phyloP scores from a whole-genome alignment of 2,113 vertebrate species.

The Electrona antarctica region DNA sequence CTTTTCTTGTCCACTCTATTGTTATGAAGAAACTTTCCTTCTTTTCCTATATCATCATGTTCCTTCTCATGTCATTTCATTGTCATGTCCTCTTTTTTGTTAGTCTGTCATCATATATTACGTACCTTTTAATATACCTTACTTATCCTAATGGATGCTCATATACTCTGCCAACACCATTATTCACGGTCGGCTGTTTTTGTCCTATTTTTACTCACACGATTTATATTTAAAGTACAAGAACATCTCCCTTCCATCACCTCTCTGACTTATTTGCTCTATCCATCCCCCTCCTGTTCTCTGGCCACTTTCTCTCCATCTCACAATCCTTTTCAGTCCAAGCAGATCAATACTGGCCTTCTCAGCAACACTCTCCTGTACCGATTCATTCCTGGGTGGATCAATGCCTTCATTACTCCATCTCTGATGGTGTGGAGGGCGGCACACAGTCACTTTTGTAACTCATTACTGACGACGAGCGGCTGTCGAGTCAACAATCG shows the following conservation, averaged over 20 bases:
- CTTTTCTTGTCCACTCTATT: too few species aligned
- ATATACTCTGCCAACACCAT: neutral
- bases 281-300: neutral
- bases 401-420: slow-evolving; percentile 57
- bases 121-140: neutral
- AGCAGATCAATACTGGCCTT: slow-evolving; percentile 55
- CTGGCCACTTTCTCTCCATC: slow-evolving; percentile 25
- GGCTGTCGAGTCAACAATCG: slow-evolving; percentile 60
- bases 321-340: slow-evolving; percentile 1
- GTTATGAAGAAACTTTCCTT: neutral
- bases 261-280: neutral
- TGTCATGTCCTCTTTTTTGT: too few species aligned
- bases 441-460: slow-evolving; percentile 31
- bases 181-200: neutral
- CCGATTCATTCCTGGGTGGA: slow-evolving; percentile 49
- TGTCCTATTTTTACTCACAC: neutral
- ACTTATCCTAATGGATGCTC: neutral
- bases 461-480: slow-evolving; percentile 42
- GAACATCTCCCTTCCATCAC: neutral
- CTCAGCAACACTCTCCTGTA: slow-evolving; percentile 47
- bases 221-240: neutral
- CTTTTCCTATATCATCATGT: neutral
- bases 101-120: neutral
- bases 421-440: slow-evolving; percentile 48
- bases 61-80: neutral